A percentile compares a stretch with the other conserved stretches of the same genome.
Conservation (phyloP, 2,113 vertebrate genomes). For the Nyctibius bracteatus region DNA sequence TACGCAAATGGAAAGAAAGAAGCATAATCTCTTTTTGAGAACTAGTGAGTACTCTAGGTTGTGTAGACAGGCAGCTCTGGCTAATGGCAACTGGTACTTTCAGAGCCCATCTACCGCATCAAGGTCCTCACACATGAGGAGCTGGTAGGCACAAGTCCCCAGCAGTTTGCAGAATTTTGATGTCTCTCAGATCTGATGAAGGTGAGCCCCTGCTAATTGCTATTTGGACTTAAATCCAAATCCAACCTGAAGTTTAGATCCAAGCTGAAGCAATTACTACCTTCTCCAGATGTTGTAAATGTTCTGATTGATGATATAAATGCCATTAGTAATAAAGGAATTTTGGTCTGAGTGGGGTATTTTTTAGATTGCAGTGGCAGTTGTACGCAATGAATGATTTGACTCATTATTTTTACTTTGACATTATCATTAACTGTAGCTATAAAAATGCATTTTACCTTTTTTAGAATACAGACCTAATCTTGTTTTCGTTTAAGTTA, state of each 20-base stretch:
- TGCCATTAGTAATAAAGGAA: neutral
- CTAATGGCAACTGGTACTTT: neutral
- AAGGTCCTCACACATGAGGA: accelerated
- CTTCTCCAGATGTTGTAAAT: neutral
- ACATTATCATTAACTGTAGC: constrained; percentile 4
- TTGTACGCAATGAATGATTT: neutral
- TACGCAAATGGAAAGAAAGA: neutral
- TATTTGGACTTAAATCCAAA: neutral
- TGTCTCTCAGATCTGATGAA: neutral
- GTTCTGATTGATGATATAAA: neutral
- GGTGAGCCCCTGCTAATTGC: neutral
- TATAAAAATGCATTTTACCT: constrained; percentile 28
- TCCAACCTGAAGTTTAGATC: neutral
- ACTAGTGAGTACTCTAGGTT: neutral
- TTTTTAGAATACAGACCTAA: neutral
- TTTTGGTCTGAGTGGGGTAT: neutral
- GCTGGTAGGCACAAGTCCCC: neutral
- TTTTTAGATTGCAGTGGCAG: neutral
- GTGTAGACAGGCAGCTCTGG: neutral
- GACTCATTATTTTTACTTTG: constrained; percentile 14
- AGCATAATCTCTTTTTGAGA: neutral
- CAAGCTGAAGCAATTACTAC: neutral
- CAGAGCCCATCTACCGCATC: neutral
- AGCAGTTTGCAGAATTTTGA: neutral
- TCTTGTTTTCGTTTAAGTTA: constrained; percentile 43